These are phyloP conservation scores for Conus betulinus DNA, from an alignment of 1,140 invertebrate genomes.

Conservation along the genomic window DNA sequence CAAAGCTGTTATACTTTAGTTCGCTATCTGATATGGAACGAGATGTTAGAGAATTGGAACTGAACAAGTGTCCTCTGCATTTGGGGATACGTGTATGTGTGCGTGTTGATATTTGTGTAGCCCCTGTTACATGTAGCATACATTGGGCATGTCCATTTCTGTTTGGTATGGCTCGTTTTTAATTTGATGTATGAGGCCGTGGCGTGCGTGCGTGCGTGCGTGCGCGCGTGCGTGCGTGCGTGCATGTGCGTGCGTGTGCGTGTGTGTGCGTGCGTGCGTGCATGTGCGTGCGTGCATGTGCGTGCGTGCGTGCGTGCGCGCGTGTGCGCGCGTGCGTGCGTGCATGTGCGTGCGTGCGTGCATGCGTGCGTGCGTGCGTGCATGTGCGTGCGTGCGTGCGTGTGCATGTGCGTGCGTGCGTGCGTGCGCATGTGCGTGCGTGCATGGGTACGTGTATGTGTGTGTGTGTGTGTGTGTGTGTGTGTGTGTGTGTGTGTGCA, in stretches of 20 bases:
- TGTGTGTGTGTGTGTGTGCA: neutral
- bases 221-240: neutral
- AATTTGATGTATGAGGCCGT: no score
- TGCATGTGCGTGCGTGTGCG: neutral
- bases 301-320: slow-evolving; percentile 3
- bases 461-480: slow-evolving; percentile 8
- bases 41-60: no score
- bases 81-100: no score
- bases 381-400: neutral
- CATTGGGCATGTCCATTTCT: no score
- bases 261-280: neutral
- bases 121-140: no score
- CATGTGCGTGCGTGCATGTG: neutral
- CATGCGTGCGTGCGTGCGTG: slow-evolving; percentile 2
- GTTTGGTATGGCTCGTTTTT: no score
- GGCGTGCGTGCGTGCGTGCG: neutral
- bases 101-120: no score
- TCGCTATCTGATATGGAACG: no score
- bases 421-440: neutral
- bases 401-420: neutral
- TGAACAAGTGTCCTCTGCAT: no score
- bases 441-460: neutral
- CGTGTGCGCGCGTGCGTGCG: neutral
- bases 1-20: no score
- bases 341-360: neutral